Evolutionary conservation across 2,888 invertebrate species (phyloP), one percentile per base, ranked within the genome.

Genomic region (Bombylius major): DNA sequence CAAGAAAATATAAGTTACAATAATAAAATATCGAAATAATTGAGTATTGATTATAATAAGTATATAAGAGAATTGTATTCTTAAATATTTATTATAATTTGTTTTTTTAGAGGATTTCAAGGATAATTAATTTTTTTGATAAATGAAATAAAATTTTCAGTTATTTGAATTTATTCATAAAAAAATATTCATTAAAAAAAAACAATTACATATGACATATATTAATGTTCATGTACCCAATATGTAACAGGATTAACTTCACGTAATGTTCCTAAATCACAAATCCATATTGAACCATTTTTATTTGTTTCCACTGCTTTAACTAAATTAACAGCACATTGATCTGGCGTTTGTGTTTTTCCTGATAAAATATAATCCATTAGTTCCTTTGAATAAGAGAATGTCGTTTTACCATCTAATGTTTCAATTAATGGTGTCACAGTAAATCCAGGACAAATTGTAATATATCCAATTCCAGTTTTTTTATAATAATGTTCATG

Each of bases 251-350:
- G 65, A 56, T 66, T 60, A 5, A 69, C 65, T 50, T 66, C 56
- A 58, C 67, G 63, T 48, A 70, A 57, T 13, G 65, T 64, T 5
- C 69, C 70, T 54, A 66, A 62, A 57, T 72, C 70, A 14, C 65
- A 63, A 47, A 71, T 67, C 69, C 70, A 71, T 49, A 69, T 66
- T 13, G 66, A 65, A 31, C 65, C 68, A 54, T 70, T 70, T 59
- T 67, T 63, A 31, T 64, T 65, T 12, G 61, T 59, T 58, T 72
- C 65, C 14, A 69, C 67, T 42, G 69, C 69, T 51, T 63, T 64
- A 11, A 70, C 62, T 47, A 72, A 65, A 55, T 69, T 70, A 14
- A 60, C 62, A 47, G 66, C 70, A 56, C 70, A 70, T 12, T 61
- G 57, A 7, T 60, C 63, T 9, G 68, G 62, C 49, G 61, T 54